Base-by-base conservation (phyloP, 2,888 invertebrate species). In the Chymomyza caudatula region DNA sequence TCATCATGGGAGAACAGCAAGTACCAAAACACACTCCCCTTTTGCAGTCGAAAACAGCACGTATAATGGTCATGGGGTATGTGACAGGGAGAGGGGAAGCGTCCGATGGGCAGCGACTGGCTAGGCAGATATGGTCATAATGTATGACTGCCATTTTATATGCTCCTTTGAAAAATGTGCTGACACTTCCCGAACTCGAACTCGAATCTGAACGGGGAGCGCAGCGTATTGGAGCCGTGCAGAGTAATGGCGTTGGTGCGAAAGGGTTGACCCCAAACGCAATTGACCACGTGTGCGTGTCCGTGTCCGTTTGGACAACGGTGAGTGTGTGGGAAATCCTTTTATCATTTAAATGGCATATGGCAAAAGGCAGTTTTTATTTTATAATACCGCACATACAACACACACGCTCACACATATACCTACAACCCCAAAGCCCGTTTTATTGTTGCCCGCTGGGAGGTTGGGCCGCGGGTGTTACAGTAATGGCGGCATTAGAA, bases 221-320 rank as follows among this genome's bases (percentile, higher is more conserved):
- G 51, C 62, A 52, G 65, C 51, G 23, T 61, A 54, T 51, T 67
- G 64, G 56, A 60, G 51, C 61, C 55, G 60, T 53, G 67, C 62
- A 69, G 65, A 83, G 73, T 85, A 77, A 83, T 86, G 84, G 83
- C 85, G 65, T 69, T 75, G 86, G 86, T 83, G 85, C 73, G 71
- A 84, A 84, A 84, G 87, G 87, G 87, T 81, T 83, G 87, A 85
- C 87, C 85, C 87, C 86, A 82, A 87, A 73, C 83, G 86, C 85
- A 87, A 87, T 87, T 86, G 85, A 85, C 87, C 85, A 84, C 83
- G 78, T 86, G 81, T 78, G 77, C 76, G 70, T 72, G 70, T 71
- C 79, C 76, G 70, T 73, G 70, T 71, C 77, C 78, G 60, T 75
- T 65, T 73, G 67, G 69, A 60, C 54, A 54, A 15, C 25, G 53